A percentile compares a stretch with the other conserved stretches of the same genome.
Evolutionary conservation across 2,113 vertebrate species (phyloP).

Genomic region (Paramormyrops kingsleyae): DNA sequence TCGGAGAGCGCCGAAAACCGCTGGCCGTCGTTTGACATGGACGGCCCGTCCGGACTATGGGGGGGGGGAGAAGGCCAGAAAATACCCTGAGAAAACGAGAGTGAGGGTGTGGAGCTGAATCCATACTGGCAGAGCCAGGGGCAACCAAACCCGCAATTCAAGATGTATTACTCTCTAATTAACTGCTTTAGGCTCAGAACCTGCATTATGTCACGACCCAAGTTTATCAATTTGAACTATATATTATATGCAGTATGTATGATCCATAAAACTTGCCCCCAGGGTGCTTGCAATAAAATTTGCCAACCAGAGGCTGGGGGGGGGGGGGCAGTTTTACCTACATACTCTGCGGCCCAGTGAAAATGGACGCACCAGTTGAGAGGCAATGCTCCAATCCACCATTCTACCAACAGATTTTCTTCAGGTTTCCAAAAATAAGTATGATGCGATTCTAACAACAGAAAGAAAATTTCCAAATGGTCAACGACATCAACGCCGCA

Average conservation of each 20-base stretch:
- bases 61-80: not conserved
- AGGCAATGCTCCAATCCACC: not conserved
- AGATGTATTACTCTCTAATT: not conserved
- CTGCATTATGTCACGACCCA: not conserved
- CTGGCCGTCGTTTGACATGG: not conserved
- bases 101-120: not conserved
- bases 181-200: not conserved
- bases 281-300: not conserved
- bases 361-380: not conserved
- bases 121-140: not conserved
- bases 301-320: not conserved
- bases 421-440: not conserved
- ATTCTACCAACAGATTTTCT: not conserved
- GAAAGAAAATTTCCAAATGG: not conserved
- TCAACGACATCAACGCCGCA: not conserved
- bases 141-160: not conserved
- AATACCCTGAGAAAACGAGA: not conserved
- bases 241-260: not conserved
- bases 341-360: not conserved
- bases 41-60: not conserved
- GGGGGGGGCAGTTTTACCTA: not conserved
- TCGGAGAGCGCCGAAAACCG: not conserved
- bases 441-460: not conserved
- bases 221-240: not conserved
- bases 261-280: not conserved